Base-by-base conservation (phyloP, 2,888 invertebrate genomes). In the Melanchra persicariae region DNA sequence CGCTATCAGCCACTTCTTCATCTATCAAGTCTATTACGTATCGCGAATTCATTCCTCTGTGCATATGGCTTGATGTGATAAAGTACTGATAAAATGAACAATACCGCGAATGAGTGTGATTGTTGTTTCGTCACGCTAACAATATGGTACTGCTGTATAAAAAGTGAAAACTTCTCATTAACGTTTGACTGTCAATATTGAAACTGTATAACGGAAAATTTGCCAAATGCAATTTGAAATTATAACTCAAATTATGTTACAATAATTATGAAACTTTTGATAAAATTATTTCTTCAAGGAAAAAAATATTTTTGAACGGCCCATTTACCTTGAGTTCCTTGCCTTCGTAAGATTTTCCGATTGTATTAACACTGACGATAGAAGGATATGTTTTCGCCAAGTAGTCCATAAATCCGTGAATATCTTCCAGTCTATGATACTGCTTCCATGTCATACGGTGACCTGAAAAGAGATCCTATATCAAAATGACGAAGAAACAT, bases 311-410 rank as follows among this genome's bases (percentile, higher is more conserved):
- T 30, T 47, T 24, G 4, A 51, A 61, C 12, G 3, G 52, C 10
- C 7, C 7, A 51, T 72, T 80, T 83, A 98, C 97, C 96, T 98
- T 98, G 0, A 98, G 93, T 17, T 98, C 97, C 26, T 97, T 96
- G 61, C 97, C 97, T 93, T 98, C 97, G 54, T 97, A 95, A 0
- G 98, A 98, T 85, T 96, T 96, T 49, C 98, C 99, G 79, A 98
- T 98, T 17, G 96, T 97, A 88, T 97, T 97, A 0, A 98, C 97
- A 10, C 97, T 97, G 81, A 98, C 97, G 47, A 98, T 93, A 58
- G 97, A 95, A 0, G 98, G 98, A 92, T 98, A 98, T 0, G 98
- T 98, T 88, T 97, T 96, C 8, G 97, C 97, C 85, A 98, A 93
- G 89, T 97, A 98, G 88, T 98, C 98, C 87, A 98, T 92, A 89